Conservation (phyloP, 2,797 vertebrate species). For the Scolopax bukidnonensis region DNA sequence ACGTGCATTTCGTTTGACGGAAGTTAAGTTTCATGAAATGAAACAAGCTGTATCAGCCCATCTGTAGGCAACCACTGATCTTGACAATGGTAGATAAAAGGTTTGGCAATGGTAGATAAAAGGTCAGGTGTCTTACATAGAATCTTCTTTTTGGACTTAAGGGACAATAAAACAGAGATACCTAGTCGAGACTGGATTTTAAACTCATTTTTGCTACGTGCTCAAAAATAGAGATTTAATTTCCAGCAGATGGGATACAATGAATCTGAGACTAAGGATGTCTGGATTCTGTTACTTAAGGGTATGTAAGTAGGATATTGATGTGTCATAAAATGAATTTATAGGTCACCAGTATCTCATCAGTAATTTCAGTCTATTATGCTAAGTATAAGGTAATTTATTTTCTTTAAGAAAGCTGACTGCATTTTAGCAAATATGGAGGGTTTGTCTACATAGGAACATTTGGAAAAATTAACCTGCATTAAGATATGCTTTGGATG, state of each 20-base stretch:
- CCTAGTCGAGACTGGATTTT: not conserved
- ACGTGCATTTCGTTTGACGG: not conserved
- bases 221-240: not conserved
- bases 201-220: not conserved
- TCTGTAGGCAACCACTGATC: not conserved
- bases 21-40: not conserved
- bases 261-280: not conserved
- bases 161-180: not conserved
- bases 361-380: not conserved
- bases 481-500: conserved; percentile 8
- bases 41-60: not conserved
- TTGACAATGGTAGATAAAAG: not conserved
- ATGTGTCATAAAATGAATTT: not conserved
- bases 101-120: not conserved
- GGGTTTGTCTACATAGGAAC: not conserved
- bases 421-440: not conserved
- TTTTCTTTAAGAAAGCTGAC: not conserved
- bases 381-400: not conserved
- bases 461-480: conserved; percentile 13
- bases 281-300: not conserved
- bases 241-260: not conserved
- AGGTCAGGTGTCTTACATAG: not conserved
- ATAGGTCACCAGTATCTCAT: not conserved
- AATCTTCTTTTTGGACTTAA: not conserved
- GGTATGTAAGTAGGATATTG: not conserved